Base-by-base conservation (phyloP, 2,888 invertebrate genomes). In the Sialis lutaria region DNA sequence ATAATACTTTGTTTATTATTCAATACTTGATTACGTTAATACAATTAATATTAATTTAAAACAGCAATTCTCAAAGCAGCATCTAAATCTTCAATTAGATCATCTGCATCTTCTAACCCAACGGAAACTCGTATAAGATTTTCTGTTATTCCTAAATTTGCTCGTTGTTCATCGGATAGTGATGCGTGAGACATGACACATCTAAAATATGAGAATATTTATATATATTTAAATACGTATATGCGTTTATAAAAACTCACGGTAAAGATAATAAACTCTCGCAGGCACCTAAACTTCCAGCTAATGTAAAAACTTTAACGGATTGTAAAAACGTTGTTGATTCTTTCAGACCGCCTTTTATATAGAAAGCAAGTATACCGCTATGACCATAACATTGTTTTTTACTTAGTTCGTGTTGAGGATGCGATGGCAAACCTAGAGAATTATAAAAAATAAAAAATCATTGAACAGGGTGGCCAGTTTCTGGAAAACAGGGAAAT, bases 151-250 rank as follows among this genome's bases (percentile, higher is more conserved):
- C 88, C 87, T 32, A 92, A 70, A 50, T 69, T 67, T 31, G 62
- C 66, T 51, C 90, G 69, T 52, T 83, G 79, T 41, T 79, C 79
- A 47, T 70, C 74, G 1, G 92, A 87, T 32, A 96, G 82, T 0
- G 89, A 88, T 1, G 92, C 88, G 60, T 97, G 97, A 0, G 96
- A 96, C 97, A 97, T 97, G 31, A 90, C 64, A 22, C 79, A 81
- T 50, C 88, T 88, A 62, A 35, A 69, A 67, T 56, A 49, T 44
- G 46, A 50, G 50, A 45, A 49, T 48, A 34, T 31, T 9, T 13
- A 13, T 6, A 13, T 22, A 41, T 13, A 10, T 1, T 8, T 22
- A 31, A 10, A 7, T 6, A 7, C 6, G 4, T 31, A 8, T 22
- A 22, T 40, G 12, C 10, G 6, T 40, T 40, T 12, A n/a, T 35